Evolutionary conservation across 2,888 invertebrate species (phyloP).

Genomic region (Ptilodon capucinus): DNA sequence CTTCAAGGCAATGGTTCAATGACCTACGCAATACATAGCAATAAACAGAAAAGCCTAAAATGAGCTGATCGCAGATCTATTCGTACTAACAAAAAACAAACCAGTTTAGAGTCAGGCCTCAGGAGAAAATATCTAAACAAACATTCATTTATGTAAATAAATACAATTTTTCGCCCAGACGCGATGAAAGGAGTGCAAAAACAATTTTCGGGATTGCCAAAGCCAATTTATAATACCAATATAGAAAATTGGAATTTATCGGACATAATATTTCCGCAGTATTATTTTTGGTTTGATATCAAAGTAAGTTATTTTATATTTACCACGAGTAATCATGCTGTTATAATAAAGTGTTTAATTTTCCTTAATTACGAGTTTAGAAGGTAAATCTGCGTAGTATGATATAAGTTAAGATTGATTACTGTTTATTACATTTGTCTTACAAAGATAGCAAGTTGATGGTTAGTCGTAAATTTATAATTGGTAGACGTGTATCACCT

Average conservation of each 20-base stretch:
- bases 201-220: constrained; percentile 33
- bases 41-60: neutral
- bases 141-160: constrained; percentile 41
- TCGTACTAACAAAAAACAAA: neutral
- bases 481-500: too few relatives aligned
- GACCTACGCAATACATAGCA: neutral
- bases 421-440: too few relatives aligned
- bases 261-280: neutral
- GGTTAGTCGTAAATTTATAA: too few relatives aligned
- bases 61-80: neutral
- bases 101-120: neutral
- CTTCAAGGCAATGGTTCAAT: neutral
- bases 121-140: constrained; percentile 16
- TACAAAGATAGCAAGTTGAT: too few relatives aligned
- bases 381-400: too few relatives aligned
- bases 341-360: too few relatives aligned
- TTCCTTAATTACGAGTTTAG: too few relatives aligned
- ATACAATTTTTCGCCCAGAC: constrained; percentile 30
- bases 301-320: too few relatives aligned
- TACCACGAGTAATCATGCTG: too few relatives aligned
- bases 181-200: constrained; percentile 18
- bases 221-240: constrained; percentile 23
- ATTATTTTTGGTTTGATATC: neutral
- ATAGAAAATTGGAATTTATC: constrained; percentile 13
- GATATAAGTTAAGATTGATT: too few relatives aligned